Conservation (phyloP, 2,888 invertebrate species). For the Lissonota sp. region DNA sequence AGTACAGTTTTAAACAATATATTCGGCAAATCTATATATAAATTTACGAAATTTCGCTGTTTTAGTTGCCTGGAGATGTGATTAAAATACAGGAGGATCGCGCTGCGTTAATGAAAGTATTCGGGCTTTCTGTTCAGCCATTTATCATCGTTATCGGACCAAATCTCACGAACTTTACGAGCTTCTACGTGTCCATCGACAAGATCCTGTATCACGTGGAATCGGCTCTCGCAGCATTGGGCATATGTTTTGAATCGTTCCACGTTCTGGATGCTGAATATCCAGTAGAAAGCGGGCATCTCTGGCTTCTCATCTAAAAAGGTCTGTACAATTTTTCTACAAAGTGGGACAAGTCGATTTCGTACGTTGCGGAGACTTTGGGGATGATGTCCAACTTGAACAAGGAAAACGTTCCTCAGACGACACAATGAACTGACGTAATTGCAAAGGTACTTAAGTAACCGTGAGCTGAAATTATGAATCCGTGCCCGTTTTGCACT, state of each 20-base stretch:
- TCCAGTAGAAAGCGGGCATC: slow-evolving; percentile 52
- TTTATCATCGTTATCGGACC: slow-evolving; percentile 47
- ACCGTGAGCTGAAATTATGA: background rate
- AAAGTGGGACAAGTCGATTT: slow-evolving; percentile 57
- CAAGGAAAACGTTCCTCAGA: background rate
- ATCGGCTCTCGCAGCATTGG: slow-evolving; percentile 39
- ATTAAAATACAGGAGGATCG: slow-evolving; percentile 24
- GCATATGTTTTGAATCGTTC: slow-evolving; percentile 57
- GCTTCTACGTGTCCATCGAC: slow-evolving; percentile 37
- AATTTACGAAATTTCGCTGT: background rate
- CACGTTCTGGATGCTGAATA: slow-evolving; percentile 55
- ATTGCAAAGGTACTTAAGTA: background rate
- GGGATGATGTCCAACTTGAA: slow-evolving; percentile 1
- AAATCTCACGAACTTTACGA: background rate
- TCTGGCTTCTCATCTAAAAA: slow-evolving; percentile 56
- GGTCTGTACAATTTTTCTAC: slow-evolving; percentile 47
- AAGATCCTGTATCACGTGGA: slow-evolving; percentile 40
- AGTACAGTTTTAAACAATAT: slow-evolving; percentile 44
- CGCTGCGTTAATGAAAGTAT: background rate
- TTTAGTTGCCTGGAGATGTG: slow-evolving; percentile 13
- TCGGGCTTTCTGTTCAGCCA: slow-evolving; percentile 31
- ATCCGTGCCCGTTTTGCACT: slow-evolving; percentile 24
- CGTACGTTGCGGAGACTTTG: slow-evolving; percentile 46
- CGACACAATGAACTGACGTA: background rate
- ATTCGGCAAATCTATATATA: too few species aligned